Base-by-base conservation (phyloP, 2,888 invertebrate genomes). In the Trissonchulus sp. region DNA sequence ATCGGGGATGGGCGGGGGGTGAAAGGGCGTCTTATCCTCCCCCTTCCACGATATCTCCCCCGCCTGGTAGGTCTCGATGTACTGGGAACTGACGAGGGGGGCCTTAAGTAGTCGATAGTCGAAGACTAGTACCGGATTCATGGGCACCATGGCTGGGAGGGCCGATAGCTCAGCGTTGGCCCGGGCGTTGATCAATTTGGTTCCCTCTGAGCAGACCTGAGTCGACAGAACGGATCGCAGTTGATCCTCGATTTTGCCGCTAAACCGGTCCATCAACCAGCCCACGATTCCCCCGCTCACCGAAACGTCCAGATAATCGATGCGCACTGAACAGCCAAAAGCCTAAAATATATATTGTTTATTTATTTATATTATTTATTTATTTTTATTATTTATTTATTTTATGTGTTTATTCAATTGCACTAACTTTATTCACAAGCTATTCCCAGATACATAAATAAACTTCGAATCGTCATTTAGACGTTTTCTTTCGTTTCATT, bases 141-240 rank as follows among this genome's bases (percentile, higher is more conserved):
- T 3, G 15, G 28, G 3, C 15, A 63, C 65, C 3, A 30, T 28
- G 3, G 15, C 31, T 15, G 65, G 65, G 8, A 63, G 65, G n/a
- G 3, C n/a, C n/a, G n/a, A 30, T 3, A 63, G 31, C n/a, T 63
- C 31, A 3, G 3, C 28, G 31, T 63, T 63, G 28, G 31, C 28
- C n/a, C n/a, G n/a, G 15, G 15, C 3, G 65, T 28, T 31, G 65
- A 63, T 18, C 8, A 63, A 3, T 3, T 3, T 28, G 3, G 28
- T 63, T 28, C 28, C 65, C n/a, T 63, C 28, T 63, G 3, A 3
- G 65, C 65, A 63, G n/a, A 63, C 65, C n/a, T 63, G 15, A 63
- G 15, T 63, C 65, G 3, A 3, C 3, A 63, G 31, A n/a, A 31
- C 30, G n/a, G 15, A 18, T 31, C 31, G n/a, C 28, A 63, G 3